Conservation (phyloP, 2,113 vertebrate genomes). For the Edolisoma coerulescens region DNA sequence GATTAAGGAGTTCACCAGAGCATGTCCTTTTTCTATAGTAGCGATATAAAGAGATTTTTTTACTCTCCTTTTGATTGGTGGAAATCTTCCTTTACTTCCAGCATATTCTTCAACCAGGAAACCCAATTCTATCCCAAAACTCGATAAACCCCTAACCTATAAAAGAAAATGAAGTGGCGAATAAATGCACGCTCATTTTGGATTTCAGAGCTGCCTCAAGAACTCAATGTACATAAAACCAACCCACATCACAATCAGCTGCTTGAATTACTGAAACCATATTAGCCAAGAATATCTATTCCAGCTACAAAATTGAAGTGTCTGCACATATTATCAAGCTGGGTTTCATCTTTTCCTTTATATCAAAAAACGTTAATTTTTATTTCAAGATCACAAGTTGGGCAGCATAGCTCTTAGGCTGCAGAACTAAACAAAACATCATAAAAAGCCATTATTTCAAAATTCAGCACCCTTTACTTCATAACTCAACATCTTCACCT, state of each 20-base stretch:
- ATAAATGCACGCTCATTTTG: background rate
- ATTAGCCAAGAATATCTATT: background rate
- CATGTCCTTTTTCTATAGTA: conserved; percentile 93
- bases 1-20: conserved; percentile 91
- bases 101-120: conserved; percentile 98
- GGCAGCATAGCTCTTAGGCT: background rate
- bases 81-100: conserved; percentile 92
- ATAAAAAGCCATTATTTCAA: background rate
- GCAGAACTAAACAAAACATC: background rate
- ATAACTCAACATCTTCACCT: background rate
- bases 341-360: background rate
- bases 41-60: conserved; percentile 86
- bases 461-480: background rate
- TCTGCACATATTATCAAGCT: background rate
- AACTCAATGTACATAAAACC: background rate
- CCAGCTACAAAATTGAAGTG: background rate
- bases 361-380: background rate
- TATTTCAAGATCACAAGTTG: background rate
- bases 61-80: conserved; percentile 84
- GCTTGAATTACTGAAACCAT: background rate
- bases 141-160: conserved; percentile 84
- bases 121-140: conserved; percentile 89
- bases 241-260: background rate
- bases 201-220: background rate
- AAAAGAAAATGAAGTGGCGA: background rate